phyloP scores from a whole-genome alignment of 2,888 invertebrate genomes.

The Melipona beecheii region DNA sequence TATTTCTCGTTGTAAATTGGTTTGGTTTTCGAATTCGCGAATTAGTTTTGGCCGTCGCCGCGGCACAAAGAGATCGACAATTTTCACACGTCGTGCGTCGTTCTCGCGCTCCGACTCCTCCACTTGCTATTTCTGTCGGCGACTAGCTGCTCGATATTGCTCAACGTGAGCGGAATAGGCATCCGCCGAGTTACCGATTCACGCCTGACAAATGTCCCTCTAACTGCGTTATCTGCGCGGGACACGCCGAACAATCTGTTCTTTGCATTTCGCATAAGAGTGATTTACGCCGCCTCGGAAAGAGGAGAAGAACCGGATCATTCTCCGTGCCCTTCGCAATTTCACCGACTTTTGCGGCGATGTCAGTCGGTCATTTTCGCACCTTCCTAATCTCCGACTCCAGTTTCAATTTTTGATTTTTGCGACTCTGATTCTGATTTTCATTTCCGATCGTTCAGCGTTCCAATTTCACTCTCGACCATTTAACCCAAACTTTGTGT shows the following conservation, averaged over 20 bases:
- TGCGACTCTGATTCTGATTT: too few species aligned
- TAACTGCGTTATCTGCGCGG: conserved; percentile 8
- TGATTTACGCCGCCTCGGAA: conserved; percentile 3
- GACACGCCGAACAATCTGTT: conserved; percentile 13
- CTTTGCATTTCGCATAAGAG: conserved; percentile 13
- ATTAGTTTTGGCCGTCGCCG: background rate
- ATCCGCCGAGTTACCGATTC: conserved; percentile 39
- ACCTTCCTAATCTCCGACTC: too few species aligned
- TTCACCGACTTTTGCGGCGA: too few species aligned
- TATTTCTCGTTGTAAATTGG: too few species aligned
- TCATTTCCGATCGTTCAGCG: too few species aligned
- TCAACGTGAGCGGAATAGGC: conserved; percentile 45
- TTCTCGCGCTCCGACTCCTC: conserved; percentile 16
- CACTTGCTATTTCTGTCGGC: conserved; percentile 51
- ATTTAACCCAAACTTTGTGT: background rate
- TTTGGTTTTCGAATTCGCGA: background rate
- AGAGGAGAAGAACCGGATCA: background rate
- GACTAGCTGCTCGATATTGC: conserved; percentile 51
- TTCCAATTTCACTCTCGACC: background rate
- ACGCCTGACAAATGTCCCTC: conserved; percentile 23
- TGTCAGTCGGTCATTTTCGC: too few species aligned
- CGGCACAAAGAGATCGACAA: too few species aligned
- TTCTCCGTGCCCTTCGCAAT: background rate
- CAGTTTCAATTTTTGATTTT: background rate
- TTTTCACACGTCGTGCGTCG: background rate